These are phyloP conservation scores for Sussaba pulchella DNA, from an alignment of 2,888 invertebrate genomes.

Conservation along the genomic window DNA sequence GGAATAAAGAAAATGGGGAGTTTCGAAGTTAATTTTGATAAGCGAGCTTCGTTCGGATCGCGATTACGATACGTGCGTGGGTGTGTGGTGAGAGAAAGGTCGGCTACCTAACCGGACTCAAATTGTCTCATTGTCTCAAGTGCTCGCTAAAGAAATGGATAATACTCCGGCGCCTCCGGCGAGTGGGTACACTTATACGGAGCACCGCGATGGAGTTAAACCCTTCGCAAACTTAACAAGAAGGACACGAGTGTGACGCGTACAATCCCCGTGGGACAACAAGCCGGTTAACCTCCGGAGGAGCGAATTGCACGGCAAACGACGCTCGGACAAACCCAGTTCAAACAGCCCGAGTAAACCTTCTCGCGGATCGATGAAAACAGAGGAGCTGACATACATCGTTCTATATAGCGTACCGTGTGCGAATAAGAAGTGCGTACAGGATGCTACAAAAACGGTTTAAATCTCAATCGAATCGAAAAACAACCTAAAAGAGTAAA, in stretches of 20 bases:
- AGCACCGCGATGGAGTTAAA: conserved; percentile 16
- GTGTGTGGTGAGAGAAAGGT: neutral
- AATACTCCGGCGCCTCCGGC: conserved; percentile 1
- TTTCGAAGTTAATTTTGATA: neutral
- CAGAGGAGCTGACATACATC: conserved; percentile 31
- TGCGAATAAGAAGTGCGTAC: conserved; percentile 13
- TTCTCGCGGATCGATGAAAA: conserved; percentile 54
- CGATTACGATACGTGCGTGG: no score
- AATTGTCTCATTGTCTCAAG: conserved; percentile 23
- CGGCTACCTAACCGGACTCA: neutral
- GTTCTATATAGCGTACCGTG: conserved; percentile 4
- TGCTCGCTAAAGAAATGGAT: neutral
- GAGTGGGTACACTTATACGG: conserved; percentile 1
- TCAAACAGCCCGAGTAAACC: conserved; percentile 58
- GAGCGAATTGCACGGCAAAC: conserved; percentile 57
- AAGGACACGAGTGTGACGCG: conserved; percentile 30
- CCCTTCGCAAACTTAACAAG: conserved; percentile 26
- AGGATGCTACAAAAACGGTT: conserved; percentile 3
- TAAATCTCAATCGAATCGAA: neutral
- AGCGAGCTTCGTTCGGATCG: neutral
- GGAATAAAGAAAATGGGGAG: neutral
- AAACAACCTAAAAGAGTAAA: neutral
- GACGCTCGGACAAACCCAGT: conserved; percentile 58
- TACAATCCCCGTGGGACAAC: conserved; percentile 45
- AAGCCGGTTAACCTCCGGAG: conserved; percentile 50